Evolutionary conservation across 2,797 vertebrate species (phyloP).

Genomic region (Botia kubotai): DNA sequence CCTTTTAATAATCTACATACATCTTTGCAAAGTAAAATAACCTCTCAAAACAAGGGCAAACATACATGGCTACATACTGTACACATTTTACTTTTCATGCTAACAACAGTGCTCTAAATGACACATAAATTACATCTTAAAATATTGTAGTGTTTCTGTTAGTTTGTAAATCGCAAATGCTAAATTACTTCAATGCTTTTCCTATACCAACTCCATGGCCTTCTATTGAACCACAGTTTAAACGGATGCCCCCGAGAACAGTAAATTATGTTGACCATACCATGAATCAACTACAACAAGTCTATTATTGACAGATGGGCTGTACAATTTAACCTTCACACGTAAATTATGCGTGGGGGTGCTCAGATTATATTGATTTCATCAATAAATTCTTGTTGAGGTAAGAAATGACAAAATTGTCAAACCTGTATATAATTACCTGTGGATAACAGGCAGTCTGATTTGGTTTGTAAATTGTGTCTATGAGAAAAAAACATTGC

Average conservation of each 20-base stretch:
- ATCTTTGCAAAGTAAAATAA: slow-evolving; percentile 20
- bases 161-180: slow-evolving; percentile 50
- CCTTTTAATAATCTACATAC: not conserved
- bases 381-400: slow-evolving; percentile 53
- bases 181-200: slow-evolving; percentile 51
- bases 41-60: slow-evolving; percentile 54
- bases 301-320: slow-evolving; percentile 61
- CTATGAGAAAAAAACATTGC: not conserved
- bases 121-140: slow-evolving; percentile 61
- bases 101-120: slow-evolving; percentile 64
- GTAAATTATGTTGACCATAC: slow-evolving; percentile 53
- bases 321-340: slow-evolving; percentile 52
- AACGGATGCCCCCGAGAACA: slow-evolving; percentile 55
- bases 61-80: slow-evolving; percentile 34
- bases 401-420: slow-evolving; percentile 42
- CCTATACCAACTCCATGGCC: slow-evolving; percentile 64
- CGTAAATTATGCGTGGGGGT: slow-evolving; percentile 44
- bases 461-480: slow-evolving; percentile 34
- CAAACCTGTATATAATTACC: slow-evolving; percentile 28
- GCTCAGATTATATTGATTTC: slow-evolving; percentile 43
- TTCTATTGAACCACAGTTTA: slow-evolving; percentile 57
- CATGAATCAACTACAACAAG: slow-evolving; percentile 64
- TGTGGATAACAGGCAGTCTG: slow-evolving; percentile 35
- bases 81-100: slow-evolving; percentile 31
- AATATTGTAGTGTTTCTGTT: slow-evolving; percentile 71